Evolutionary conservation across 1,140 invertebrate species (phyloP).

Genomic region (Drosophila kurseongensis): DNA sequence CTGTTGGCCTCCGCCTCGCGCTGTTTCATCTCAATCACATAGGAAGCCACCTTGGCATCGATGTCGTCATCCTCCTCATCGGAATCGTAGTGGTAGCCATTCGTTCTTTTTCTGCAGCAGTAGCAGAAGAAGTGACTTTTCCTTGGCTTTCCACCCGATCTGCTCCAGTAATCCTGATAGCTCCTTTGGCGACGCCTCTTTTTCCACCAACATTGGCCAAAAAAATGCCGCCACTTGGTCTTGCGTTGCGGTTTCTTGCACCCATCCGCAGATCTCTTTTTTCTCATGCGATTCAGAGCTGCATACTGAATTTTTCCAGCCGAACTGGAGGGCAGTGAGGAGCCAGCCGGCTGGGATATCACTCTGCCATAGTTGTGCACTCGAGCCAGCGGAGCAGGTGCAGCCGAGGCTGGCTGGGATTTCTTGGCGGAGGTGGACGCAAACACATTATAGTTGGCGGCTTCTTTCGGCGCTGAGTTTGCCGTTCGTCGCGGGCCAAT

Average conservation of each 20-base stretch:
- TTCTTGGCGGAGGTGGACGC: slow-evolving; percentile 24
- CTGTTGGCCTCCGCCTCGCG: slow-evolving; percentile 48
- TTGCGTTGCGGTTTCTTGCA: slow-evolving; percentile 10
- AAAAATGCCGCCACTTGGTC: slow-evolving; percentile 40
- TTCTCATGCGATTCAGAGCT: slow-evolving; percentile 74
- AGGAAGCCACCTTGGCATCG: slow-evolving; percentile 84
- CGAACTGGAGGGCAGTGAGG: slow-evolving; percentile 41
- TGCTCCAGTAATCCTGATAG: slow-evolving; percentile 58
- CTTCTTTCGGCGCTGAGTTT: slow-evolving; percentile 45
- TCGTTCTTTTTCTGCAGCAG: neutral
- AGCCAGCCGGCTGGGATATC: slow-evolving; percentile 25
- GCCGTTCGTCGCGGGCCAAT: slow-evolving; percentile 55
- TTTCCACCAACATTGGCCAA: slow-evolving; percentile 29
- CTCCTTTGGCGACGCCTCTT: slow-evolving; percentile 26
- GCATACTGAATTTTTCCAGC: slow-evolving; percentile 76
- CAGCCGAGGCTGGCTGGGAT: slow-evolving; percentile 7
- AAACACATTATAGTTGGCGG: slow-evolving; percentile 58
- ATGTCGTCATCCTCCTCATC: slow-evolving; percentile 84
- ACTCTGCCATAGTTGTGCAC: slow-evolving; percentile 67
- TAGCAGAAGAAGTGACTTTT: slow-evolving; percentile 13
- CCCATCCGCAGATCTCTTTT: slow-evolving; percentile 35
- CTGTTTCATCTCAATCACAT: slow-evolving; percentile 81
- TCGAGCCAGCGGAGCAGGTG: slow-evolving; percentile 26
- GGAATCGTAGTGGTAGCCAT: slow-evolving; percentile 65
- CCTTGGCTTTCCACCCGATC: neutral